Evolutionary conservation across 2,797 vertebrate genomes (phyloP), one percentile per base, ranked within the genome.

Genomic region (Falco biarmicus): DNA sequence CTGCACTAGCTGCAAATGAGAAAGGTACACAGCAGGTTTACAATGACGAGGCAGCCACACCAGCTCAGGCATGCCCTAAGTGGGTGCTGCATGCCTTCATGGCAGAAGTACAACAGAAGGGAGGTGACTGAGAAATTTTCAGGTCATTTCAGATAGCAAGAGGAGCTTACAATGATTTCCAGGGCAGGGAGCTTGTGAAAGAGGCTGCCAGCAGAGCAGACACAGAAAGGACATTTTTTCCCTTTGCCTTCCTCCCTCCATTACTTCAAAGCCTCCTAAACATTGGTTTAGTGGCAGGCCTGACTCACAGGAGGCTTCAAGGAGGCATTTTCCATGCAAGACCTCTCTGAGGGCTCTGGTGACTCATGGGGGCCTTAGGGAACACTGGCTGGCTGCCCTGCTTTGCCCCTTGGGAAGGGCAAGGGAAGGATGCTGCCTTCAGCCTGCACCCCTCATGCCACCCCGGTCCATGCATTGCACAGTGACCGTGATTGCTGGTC

Each of bases 31-130:
- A 29, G 59, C 28, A 61, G 32, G 16, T 63, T 48, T 24, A 41
- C 0, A 3, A 11, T 8, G 28, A 25, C 17, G 32, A 28, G 45
- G 41, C 32, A 28, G 57, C 78, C 37, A 45, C 14, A 13, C 13
- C 48, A 66, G 24, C 20, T 13, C 0, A 0, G 31, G 34, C n/a
- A 65, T 15, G 28, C n/a, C 53, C 32, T 34, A 64, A 28, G 0
- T 1, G 18, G 20, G 5, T 34, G 16, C 17, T 64, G 17, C 0
- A 0, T 64, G 22, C 1, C 10, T 31, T 57, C 2, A 0, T 9
- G 37, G 47, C 29, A 78, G 43, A 3, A 59, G 2, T 6, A 16
- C 45, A 83, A 21, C 22, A 59, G 54, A 61, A 57, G 3, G 11
- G 26, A 71, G 29, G 34, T 25, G 25, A 4, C 50, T 1, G 25